Evolutionary conservation across 2,888 invertebrate species (phyloP).

Genomic region (Cosmopolites sordidus): DNA sequence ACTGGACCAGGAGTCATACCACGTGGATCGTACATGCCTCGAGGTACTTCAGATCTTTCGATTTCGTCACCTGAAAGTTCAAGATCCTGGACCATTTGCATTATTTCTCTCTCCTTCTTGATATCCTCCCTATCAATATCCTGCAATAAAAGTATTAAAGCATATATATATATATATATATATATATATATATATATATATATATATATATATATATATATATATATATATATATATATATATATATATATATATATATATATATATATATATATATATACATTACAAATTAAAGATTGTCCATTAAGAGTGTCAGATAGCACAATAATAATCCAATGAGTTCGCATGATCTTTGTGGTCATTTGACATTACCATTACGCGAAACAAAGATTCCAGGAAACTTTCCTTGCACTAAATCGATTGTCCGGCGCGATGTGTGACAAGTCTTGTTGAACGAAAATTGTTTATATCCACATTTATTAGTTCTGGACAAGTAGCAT

Average conservation of each 20-base stretch:
- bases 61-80: slow-evolving; percentile 75
- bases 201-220: neutral
- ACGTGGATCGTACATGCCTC: slow-evolving; percentile 55
- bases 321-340: too few species aligned
- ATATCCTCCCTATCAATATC: slow-evolving; percentile 68
- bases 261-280: too few species aligned
- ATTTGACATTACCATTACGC: too few species aligned
- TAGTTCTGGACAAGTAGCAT: too few species aligned
- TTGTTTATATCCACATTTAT: too few species aligned
- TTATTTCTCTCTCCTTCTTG: slow-evolving; percentile 87
- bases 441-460: too few species aligned
- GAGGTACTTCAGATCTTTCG: slow-evolving; percentile 63
- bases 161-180: neutral
- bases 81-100: slow-evolving; percentile 88
- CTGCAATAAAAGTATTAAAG: slow-evolving; percentile 43
- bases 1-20: slow-evolving; percentile 42
- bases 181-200: neutral
- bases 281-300: too few species aligned
- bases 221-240: neutral
- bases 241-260: neutral
- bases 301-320: too few species aligned
- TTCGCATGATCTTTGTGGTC: too few species aligned
- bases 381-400: too few species aligned
- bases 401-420: too few species aligned
- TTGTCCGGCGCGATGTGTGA: too few species aligned